These are phyloP conservation scores for Aleiodes testaceus DNA, from an alignment of 2,888 invertebrate species.

Conservation along the genomic window DNA sequence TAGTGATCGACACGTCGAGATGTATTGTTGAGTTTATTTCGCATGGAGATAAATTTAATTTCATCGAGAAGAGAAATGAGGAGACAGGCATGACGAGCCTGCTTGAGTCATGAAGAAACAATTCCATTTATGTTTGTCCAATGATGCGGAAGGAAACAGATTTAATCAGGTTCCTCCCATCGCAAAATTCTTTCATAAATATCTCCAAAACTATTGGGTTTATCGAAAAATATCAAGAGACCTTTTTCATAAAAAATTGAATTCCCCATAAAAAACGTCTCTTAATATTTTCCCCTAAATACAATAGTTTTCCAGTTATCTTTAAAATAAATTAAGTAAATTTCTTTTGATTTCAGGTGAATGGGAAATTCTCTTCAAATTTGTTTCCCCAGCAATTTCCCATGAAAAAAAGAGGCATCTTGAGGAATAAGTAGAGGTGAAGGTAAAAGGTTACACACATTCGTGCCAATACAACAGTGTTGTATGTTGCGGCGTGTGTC, in stretches of 20 bases:
- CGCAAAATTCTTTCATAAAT: too few relatives aligned
- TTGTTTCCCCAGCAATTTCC: too few relatives aligned
- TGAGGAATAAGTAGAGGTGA: not conserved
- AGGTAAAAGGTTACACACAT: conserved; percentile 21
- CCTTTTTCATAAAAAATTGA: too few relatives aligned
- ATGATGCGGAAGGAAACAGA: conserved; percentile 15
- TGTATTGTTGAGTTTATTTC: conserved; percentile 14
- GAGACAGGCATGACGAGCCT: conserved; percentile 62
- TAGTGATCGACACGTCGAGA: conserved; percentile 5
- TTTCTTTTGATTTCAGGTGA: too few relatives aligned
- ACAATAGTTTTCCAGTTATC: too few relatives aligned
- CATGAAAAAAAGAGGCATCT: not conserved
- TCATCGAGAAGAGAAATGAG: conserved; percentile 53
- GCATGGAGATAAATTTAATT: conserved; percentile 61
- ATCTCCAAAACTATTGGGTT: too few relatives aligned
- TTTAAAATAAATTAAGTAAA: too few relatives aligned
- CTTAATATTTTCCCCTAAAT: too few relatives aligned
- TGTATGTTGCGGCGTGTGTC: conserved; percentile 53
- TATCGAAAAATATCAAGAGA: too few relatives aligned
- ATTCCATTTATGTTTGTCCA: conserved; percentile 55
- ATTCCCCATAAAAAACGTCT: too few relatives aligned
- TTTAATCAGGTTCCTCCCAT: not conserved
- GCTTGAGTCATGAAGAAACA: conserved; percentile 65
- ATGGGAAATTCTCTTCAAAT: too few relatives aligned
- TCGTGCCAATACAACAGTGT: conserved; percentile 15